Conservation (phyloP, 2,113 vertebrate genomes). For the Oxygymnocypris stewartii region DNA sequence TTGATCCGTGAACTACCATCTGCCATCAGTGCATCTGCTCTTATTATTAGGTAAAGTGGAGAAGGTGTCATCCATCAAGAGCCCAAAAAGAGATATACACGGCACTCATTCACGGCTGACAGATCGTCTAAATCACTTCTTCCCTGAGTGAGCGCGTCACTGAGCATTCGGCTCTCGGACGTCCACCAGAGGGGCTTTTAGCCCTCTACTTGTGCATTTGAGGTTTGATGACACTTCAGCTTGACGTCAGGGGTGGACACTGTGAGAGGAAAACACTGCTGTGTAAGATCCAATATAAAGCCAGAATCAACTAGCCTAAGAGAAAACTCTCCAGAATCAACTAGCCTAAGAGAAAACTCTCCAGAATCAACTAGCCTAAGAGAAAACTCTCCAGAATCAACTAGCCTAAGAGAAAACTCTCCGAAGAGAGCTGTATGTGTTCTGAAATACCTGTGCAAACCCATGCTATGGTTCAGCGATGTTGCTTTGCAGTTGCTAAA, state of each 20-base stretch:
- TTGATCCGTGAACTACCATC: conserved; percentile 53
- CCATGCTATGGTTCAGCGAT: background rate
- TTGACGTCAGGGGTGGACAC: background rate
- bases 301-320: background rate
- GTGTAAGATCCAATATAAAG: background rate
- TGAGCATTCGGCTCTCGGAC: background rate
- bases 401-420: too few relatives aligned
- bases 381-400: too few relatives aligned
- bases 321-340: too few relatives aligned
- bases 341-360: too few relatives aligned
- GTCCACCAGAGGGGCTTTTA: background rate
- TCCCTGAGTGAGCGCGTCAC: background rate
- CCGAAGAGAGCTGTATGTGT: too few relatives aligned
- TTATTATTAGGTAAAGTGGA: conserved; percentile 1
- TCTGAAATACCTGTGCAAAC: background rate
- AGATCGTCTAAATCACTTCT: conserved; percentile 4
- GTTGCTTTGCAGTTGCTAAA: background rate
- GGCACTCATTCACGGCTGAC: background rate
- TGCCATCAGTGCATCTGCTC: conserved; percentile 23
- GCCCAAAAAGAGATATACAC: conserved; percentile 31
- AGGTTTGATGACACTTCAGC: background rate
- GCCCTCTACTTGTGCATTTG: background rate
- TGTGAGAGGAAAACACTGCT: background rate
- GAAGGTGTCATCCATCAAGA: conserved; percentile 52
- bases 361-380: background rate